These are phyloP conservation scores for Eurypyga helias DNA, from an alignment of 2,113 vertebrate genomes.

Conservation along the genomic window DNA sequence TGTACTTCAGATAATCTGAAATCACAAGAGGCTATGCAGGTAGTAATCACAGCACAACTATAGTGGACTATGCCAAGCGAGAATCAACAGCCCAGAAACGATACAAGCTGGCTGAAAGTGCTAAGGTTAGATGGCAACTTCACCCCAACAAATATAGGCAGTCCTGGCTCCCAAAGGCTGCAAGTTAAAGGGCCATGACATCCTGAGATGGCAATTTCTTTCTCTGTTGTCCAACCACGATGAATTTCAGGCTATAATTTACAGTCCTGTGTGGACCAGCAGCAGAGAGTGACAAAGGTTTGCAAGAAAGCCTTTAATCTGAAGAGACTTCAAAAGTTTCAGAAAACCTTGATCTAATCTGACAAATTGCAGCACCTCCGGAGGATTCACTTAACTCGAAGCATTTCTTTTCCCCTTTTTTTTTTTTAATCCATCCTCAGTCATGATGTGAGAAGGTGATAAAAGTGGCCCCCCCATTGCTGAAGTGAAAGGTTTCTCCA, in stretches of 20 bases:
- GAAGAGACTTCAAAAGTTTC: slow-evolving; percentile 10
- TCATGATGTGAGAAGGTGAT: neutral
- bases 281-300: neutral
- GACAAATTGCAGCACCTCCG: slow-evolving; percentile 3
- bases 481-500: neutral
- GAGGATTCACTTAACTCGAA: slow-evolving; percentile 1
- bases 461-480: neutral
- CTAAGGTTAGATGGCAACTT: neutral
- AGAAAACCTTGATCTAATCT: slow-evolving; percentile 16
- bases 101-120: neutral
- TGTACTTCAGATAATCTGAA: slow-evolving; percentile 50
- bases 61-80: neutral
- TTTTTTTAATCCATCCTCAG: neutral
- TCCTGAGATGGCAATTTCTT: neutral
- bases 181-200: neutral
- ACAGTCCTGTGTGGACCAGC: neutral
- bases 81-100: neutral
- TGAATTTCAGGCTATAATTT: neutral
- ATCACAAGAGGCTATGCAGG: slow-evolving; percentile 30
- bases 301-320: slow-evolving; percentile 11
- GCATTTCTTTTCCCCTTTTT: neutral
- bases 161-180: neutral
- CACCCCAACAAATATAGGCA: neutral
- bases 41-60: slow-evolving; percentile 20
- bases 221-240: neutral